A percentile compares a stretch with the other conserved stretches of the same genome.
phyloP scores from a whole-genome alignment of 53 echinoderm and acorn worm genomes.

The Echinarachnius parma region DNA sequence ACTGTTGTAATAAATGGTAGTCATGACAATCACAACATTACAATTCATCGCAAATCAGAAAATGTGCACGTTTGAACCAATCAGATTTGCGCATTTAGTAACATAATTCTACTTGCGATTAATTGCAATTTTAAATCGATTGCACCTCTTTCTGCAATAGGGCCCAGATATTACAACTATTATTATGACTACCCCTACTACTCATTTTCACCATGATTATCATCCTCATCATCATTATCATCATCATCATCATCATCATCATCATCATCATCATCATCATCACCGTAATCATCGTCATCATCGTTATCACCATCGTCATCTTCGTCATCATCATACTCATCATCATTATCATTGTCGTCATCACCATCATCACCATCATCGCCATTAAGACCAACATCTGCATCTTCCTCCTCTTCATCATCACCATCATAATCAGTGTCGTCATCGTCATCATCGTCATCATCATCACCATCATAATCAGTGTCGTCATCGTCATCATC shows the following conservation, averaged over 20 bases:
- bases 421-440: background rate
- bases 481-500: constrained; percentile 11
- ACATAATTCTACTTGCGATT: too few relatives aligned
- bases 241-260: constrained; percentile 34
- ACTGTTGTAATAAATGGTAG: too few relatives aligned
- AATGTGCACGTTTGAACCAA: too few relatives aligned
- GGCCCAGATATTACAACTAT: too few relatives aligned
- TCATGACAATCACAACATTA: too few relatives aligned
- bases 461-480: constrained; percentile 20
- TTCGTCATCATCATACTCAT: background rate
- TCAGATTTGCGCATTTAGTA: too few relatives aligned
- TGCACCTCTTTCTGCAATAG: too few relatives aligned
- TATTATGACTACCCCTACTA: too few relatives aligned
- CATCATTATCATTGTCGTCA: background rate
- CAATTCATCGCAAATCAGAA: too few relatives aligned
- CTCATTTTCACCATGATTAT: too few relatives aligned
- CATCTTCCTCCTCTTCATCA: constrained; percentile 8
- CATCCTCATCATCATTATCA: constrained; percentile 1
- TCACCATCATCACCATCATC: constrained; percentile 34
- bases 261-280: constrained; percentile 38
- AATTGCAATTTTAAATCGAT: too few relatives aligned
- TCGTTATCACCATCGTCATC: background rate
- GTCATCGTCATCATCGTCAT: background rate
- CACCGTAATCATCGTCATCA: background rate
- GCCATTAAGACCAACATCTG: background rate